Evolutionary conservation across 2,888 invertebrate species (phyloP), one percentile per base, ranked within the genome.

Genomic region (Geophilus truncorum): DNA sequence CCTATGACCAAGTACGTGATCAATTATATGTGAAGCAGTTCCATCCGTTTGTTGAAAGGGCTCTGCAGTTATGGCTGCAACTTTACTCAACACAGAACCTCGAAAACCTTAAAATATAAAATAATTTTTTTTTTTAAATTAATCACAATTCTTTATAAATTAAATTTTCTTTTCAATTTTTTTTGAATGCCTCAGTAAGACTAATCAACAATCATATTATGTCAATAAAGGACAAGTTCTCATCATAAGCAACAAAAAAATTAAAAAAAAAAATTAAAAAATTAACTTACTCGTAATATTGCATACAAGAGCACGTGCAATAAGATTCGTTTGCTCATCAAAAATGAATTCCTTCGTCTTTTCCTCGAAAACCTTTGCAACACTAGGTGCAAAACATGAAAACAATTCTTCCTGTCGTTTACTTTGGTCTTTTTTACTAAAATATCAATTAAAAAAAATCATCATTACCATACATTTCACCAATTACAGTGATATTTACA

Each of bases 1-100:
- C 90, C 92, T 91, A 87, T 94, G 93, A 81, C 93, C 88, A 10
- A 93, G 94, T 0, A 92, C 88, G 85, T 93, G 91, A 87, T 94
- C 94, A 15, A 94, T 82, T 21, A 83, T 36, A 79, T 84, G 83
- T 9, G 45, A 75, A 40, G 84, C 82, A 75, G 83, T 83, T 32
- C 79, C 82, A 6, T 83, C 83, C 7, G 80, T 78, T 3, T n/a
- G n/a, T 10, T 80, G 40, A 40, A 84, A 83, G 3, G 84, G 82
- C 28, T 81, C 34, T 23, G 76, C 80, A 34, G 78, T 80, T 36
- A 82, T 77, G 78, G 83, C 81, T 10, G 82, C 83, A 28, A 83
- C 45, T 4, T 79, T 28, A 10, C 80, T 78, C 76, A 83, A 80
- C 30, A 82, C 79, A 21, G 77, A 51, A 25, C 80, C 78, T 30